These are phyloP conservation scores for Dasyprocta punctata DNA, from an alignment of 2,113 vertebrate genomes.

Conservation along the genomic window DNA sequence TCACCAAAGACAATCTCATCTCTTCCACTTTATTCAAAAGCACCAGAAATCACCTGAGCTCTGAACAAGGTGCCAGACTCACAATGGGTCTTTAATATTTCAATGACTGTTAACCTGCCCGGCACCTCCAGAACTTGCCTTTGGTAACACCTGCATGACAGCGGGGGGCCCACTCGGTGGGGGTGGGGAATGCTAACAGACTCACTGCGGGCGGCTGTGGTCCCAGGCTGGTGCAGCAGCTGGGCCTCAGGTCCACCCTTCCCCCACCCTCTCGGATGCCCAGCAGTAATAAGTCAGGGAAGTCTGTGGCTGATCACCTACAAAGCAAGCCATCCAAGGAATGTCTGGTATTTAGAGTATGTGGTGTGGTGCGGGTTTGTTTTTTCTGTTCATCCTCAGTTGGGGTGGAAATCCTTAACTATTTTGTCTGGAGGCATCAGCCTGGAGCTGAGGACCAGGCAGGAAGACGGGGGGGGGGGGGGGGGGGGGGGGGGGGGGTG, in stretches of 20 bases:
- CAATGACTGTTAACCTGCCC: neutral
- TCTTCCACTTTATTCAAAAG: neutral
- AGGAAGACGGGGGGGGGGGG: neutral
- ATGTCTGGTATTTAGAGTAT: constrained; percentile 73
- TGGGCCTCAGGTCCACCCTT: neutral
- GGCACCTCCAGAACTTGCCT: neutral
- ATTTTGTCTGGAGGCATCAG: constrained; percentile 53
- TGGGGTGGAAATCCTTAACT: constrained; percentile 22
- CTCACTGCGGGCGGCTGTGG: neutral
- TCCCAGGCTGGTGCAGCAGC: neutral
- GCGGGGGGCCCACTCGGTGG: neutral
- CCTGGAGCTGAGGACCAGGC: neutral
- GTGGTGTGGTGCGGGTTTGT: constrained; percentile 22
- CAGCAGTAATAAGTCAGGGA: neutral
- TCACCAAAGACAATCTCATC: neutral
- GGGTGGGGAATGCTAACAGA: neutral
- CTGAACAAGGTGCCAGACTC: neutral
- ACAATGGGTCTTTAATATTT: neutral
- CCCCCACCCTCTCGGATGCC: neutral
- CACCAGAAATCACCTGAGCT: neutral
- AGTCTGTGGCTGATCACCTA: constrained; percentile 55
- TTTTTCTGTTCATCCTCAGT: constrained; percentile 54
- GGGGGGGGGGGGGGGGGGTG: too few species aligned
- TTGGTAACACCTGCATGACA: neutral
- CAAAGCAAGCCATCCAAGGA: constrained; percentile 20